These are phyloP conservation scores for Platorchestia sp. DNA, from an alignment of 1,140 invertebrate species.

Conservation along the genomic window DNA sequence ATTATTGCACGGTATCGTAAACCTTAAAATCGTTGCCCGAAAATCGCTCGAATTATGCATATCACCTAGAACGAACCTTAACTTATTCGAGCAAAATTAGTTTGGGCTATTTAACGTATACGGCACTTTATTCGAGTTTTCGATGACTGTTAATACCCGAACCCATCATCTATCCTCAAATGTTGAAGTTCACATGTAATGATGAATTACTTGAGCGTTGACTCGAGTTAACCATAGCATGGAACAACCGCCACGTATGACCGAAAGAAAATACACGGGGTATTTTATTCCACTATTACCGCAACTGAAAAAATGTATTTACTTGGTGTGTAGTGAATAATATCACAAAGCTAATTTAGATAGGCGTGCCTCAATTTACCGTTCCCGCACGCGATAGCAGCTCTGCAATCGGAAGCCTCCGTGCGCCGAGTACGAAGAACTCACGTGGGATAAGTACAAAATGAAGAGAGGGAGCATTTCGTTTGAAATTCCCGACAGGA, in stretches of 20 bases:
- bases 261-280: background rate
- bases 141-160: too few relatives aligned
- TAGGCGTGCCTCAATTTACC: background rate
- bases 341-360: background rate
- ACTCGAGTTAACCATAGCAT: too few relatives aligned
- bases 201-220: too few relatives aligned
- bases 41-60: too few relatives aligned
- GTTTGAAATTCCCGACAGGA: slow-evolving; percentile 40
- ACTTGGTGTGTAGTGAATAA: background rate
- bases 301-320: background rate
- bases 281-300: background rate
- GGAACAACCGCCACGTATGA: background rate
- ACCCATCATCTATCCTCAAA: too few relatives aligned
- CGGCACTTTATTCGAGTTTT: too few relatives aligned
- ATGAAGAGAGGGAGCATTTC: background rate
- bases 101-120: too few relatives aligned
- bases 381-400: background rate
- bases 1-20: too few relatives aligned
- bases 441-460: background rate
- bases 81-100: too few relatives aligned
- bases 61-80: too few relatives aligned
- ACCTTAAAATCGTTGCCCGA: too few relatives aligned
- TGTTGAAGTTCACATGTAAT: too few relatives aligned
- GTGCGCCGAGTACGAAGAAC: background rate
- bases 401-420: background rate